Percentiles rank a stretch among this genome's conserved stretches.
phyloP scores from a whole-genome alignment of 1,140 invertebrate species.

The Pachyrhynchus sulphureomaculatus region DNA sequence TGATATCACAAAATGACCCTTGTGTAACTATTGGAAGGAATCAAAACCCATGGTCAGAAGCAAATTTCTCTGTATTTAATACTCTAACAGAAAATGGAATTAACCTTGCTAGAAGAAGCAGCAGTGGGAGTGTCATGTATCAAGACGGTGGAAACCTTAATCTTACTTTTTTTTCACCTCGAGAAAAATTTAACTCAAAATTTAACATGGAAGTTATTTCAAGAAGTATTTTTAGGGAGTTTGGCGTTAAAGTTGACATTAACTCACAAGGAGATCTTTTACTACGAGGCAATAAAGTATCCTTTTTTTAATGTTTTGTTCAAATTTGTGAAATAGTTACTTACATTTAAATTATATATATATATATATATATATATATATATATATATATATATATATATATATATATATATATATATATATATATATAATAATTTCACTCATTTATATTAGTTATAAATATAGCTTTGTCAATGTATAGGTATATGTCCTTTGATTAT shows the following conservation, averaged over 20 bases:
- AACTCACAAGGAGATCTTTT: constrained; percentile 82
- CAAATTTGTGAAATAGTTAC: background rate
- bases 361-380: too few species aligned
- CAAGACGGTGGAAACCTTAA: constrained; percentile 94
- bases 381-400: too few species aligned
- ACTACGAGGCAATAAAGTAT: constrained; percentile 80
- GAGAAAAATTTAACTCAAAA: constrained; percentile 75
- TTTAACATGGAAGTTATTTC: constrained; percentile 85
- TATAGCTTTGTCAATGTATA: too few species aligned
- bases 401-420: too few species aligned
- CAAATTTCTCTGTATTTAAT: constrained; percentile 63
- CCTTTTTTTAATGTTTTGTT: constrained; percentile 33
- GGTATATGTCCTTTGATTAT: too few species aligned
- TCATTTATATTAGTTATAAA: too few species aligned
- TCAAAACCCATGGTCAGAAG: constrained; percentile 96
- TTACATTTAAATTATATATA: too few species aligned
- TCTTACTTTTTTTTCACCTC: constrained; percentile 83
- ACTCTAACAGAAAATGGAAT: constrained; percentile 64
- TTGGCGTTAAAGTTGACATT: constrained; percentile 72
- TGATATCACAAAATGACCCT: constrained; percentile 90
- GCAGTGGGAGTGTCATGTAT: constrained; percentile 96
- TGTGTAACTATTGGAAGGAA: constrained; percentile 94
- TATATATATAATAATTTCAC: too few species aligned
- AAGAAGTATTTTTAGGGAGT: constrained; percentile 74
- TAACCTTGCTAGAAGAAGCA: constrained; percentile 80